These are phyloP conservation scores for Andrena flavipes DNA, from an alignment of 2,888 invertebrate genomes.

Conservation along the genomic window DNA sequence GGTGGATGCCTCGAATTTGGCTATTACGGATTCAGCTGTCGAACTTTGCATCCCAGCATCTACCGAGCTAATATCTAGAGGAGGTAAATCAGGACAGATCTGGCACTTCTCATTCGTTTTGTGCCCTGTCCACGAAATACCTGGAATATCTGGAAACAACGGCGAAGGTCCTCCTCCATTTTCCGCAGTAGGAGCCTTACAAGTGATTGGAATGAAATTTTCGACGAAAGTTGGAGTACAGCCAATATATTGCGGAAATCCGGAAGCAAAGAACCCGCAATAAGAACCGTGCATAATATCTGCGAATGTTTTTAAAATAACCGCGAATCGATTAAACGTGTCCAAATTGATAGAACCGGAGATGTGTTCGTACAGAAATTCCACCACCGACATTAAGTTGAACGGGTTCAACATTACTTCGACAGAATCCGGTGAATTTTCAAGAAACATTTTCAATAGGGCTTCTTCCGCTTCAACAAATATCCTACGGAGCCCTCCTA, in stretches of 20 bases:
- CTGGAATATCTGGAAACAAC: background rate
- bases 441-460: background rate
- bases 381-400: background rate
- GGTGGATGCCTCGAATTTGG: too few relatives aligned
- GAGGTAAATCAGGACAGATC: too few relatives aligned
- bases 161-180: too few relatives aligned
- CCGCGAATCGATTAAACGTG: background rate
- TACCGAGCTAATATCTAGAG: too few relatives aligned
- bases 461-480: background rate
- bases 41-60: too few relatives aligned
- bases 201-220: background rate
- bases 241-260: constrained; percentile 3
- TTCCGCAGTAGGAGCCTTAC: too few relatives aligned
- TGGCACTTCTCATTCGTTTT: too few relatives aligned
- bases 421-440: background rate
- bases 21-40: too few relatives aligned
- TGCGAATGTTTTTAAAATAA: constrained; percentile 4
- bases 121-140: too few relatives aligned
- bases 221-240: background rate
- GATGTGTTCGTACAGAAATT: background rate
- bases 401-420: background rate
- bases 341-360: too few relatives aligned
- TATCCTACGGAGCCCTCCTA: background rate
- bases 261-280: constrained; percentile 33
- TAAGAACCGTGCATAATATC: background rate